Evolutionary conservation across 2,113 vertebrate species (phyloP), one percentile per base, ranked within the genome.

Genomic region (Eretmochelys imbricata): DNA sequence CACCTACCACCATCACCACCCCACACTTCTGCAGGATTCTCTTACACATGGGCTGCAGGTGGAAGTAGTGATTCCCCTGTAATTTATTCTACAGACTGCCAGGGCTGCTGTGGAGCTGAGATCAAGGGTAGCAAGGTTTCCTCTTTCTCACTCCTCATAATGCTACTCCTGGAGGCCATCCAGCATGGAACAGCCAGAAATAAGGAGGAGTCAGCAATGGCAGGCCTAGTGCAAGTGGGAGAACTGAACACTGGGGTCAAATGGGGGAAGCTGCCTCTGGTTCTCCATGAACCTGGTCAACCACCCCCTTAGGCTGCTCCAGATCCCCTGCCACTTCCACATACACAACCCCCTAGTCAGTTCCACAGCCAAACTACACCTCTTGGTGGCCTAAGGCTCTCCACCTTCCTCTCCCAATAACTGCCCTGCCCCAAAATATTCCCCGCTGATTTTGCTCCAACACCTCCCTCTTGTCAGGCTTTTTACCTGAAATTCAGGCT

Each of bases 241-340:
- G 22, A 96, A 89, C 1, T 2, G 48, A 80, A 27, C 4, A 16
- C 12, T 24, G 38, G n/a, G 72, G 10, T 91, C 10, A 46, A 31
- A n/a, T 0, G 38, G 5, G 3, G 88, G 2, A 85, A 90, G 46
- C 0, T 19, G 0, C 20, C 62, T 80, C 17, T 29, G 2, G 3
- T 82, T 94, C 72, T 62, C 85, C 3, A 3, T 50, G 42, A 54
- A 1, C 16, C 48, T 27, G 69, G 35, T 22, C 69, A 72, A 72
- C n/a, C 19, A 65, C n/a, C 14, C 7, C 14, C 38, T 16, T 53
- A 35, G 72, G 22, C 78, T 81, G 82, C 2, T 20, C 25, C 14
- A 85, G n/a, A 90, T 22, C 10, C 8, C 22, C 69, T 24, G 4
- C 25, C 27, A 89, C 94, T 38, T 82, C 38, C 85, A 42, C 0